Base-by-base conservation (phyloP, 2,888 invertebrate species). In the Linnaemya vulpina region DNA sequence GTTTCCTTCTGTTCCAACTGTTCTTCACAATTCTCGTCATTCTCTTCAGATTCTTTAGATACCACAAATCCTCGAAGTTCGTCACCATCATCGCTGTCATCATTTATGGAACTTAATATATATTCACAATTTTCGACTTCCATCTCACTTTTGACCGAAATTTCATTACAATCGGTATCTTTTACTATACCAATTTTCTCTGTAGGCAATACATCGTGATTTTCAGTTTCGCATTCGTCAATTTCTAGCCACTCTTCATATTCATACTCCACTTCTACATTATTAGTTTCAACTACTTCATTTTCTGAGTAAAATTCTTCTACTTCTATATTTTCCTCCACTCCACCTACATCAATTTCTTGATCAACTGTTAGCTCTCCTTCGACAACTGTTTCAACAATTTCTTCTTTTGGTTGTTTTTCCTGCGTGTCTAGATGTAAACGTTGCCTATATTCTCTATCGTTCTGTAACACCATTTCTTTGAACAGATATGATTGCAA, bases 401-500 rank as follows among this genome's bases (percentile, higher is more conserved):
- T 25, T 5, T 85, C 86, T 10, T 58, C 84, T 30, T 70, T 87
- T 13, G 87, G 79, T 0, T 87, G 86, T 25, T 80, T 87, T 63
- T 90, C 88, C 17, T 86, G 83, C 8, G 74, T 55, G 15, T 85
- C 86, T 0, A 86, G n/a, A 3, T 86, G 86, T 10, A 85, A 82
- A 9, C 88, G 88, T 20, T 89, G 89, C 15, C 91, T 81, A 0
- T 92, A 86, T 0, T 87, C 35, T 1, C 83, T 65, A 84, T 92
- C 90, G 0, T 90, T 88, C 17, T 87, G 89, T 1, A 90, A 22
- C 1, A 89, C 92, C 13, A 81, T 89, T 60, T 89, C 88, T 35
- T 90, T 90, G 43, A 92, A 92, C 0, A 89, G 82, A 81, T 89
- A 90, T 0, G 88, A 84, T 51, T 89, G 88, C 2, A 87, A 84